Evolutionary conservation across 53 echinoderm and acorn worm species (phyloP), one percentile per base, ranked within the genome.

Genomic region (Astropecten irregularis): DNA sequence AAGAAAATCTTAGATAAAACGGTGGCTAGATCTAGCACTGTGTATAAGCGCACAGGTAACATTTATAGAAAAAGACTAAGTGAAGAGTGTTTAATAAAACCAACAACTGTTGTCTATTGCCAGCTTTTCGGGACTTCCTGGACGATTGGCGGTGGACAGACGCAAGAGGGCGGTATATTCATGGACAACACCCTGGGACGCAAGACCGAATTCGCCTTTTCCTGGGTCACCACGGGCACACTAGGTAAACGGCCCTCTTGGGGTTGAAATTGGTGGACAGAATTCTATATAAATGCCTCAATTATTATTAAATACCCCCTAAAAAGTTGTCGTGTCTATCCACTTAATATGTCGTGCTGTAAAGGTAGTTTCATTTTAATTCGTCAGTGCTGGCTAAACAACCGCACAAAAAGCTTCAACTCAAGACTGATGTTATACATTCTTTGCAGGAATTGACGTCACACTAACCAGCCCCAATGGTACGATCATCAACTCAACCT

Each of bases 171-270:
- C 42, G 25, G 54, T 23, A 35, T 83, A 10, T 83, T 66, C 33
- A 35, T 86, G n/a, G 86, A 86, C 53, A 47, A 27, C 44, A 86
- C 86, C 7, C 28, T 86, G 49, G 86, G 86, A 22, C 76, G 35
- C 35, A 51, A 77, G 0, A 86, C 86, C 1, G 40, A 76, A 40
- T 86, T 86, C 49, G 58, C 19, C 26, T 86, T 86, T 68, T 66
- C 51, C 13, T 86, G 86, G 86, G 29, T 47, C 0, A 28, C 0
- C 3, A 27, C 26, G 26, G 15, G 51, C 42, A 16, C 0, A 1
- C 27, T 40, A 1, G 74, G 74, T 74, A 40, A 52, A 52, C 23
- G 46, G 16, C 46, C 27, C 30, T 21, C 28, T 3, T 11, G 19
- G 4, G 8, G 1, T 22, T 13, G 40, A 9, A 22, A 22, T 67